A percentile compares a stretch with the other conserved stretches of the same genome.
Evolutionary conservation across 2,888 invertebrate genomes (phyloP).

Genomic region (Leptinotarsa rubiginosa): DNA sequence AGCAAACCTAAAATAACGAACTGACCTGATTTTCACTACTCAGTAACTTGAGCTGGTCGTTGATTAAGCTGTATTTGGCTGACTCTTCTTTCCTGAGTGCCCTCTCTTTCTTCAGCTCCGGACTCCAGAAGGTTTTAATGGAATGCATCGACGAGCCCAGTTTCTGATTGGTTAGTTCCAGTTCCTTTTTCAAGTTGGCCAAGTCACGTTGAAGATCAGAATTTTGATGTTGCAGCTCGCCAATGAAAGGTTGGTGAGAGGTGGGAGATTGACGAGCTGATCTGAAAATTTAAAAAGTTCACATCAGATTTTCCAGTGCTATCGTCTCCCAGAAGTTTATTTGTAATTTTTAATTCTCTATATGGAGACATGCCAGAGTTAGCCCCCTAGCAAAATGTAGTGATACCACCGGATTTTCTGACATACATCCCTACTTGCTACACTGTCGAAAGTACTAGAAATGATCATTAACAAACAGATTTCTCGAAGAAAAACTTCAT

Average conservation of each 20-base stretch:
- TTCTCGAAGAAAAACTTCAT: too few relatives aligned
- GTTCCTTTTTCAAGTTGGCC: constrained; percentile 90
- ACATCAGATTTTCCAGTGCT: not conserved
- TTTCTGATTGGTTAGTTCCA: constrained; percentile 97
- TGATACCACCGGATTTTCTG: too few relatives aligned
- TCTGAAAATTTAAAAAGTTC: constrained; percentile 54
- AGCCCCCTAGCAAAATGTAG: too few relatives aligned
- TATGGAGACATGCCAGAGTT: too few relatives aligned
- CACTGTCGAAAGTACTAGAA: too few relatives aligned
- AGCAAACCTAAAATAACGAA: not conserved
- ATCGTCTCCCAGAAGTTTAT: too few relatives aligned
- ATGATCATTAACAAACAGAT: too few relatives aligned
- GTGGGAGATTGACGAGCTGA: constrained; percentile 80
- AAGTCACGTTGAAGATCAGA: constrained; percentile 95
- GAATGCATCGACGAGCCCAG: constrained; percentile 99
- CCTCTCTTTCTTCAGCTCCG: constrained; percentile 98
- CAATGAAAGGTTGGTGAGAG: constrained; percentile 73
- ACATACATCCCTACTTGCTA: too few relatives aligned
- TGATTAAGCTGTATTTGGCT: constrained; percentile 95
- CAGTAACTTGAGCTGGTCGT: constrained; percentile 95
- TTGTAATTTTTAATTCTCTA: too few relatives aligned
- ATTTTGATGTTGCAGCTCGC: constrained; percentile 93
- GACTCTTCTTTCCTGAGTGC: constrained; percentile 97
- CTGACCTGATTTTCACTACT: constrained; percentile 96
- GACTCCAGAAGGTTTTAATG: constrained; percentile 99